phyloP scores from a whole-genome alignment of 2,888 invertebrate species.

The Eupithecia dodoneata region DNA sequence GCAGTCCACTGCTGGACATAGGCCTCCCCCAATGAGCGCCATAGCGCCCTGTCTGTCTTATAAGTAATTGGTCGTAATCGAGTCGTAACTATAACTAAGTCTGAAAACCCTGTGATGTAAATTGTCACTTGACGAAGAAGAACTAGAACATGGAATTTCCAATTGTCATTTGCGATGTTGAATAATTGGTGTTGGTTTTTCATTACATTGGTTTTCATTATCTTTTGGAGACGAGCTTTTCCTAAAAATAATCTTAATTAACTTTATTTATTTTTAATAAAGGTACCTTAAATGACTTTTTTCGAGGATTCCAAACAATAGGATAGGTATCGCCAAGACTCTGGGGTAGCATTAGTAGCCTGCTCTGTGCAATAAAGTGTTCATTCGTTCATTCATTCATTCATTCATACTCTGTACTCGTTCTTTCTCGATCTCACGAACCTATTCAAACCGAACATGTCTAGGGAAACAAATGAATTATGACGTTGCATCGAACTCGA shows the following conservation, averaged over 20 bases:
- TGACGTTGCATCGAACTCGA: background rate
- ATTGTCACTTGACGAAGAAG: background rate
- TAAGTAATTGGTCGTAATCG: background rate
- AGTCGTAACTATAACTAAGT: background rate
- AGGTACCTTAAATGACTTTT: background rate
- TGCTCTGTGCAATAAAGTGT: background rate
- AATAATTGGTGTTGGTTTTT: conserved; percentile 13
- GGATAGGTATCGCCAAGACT: background rate
- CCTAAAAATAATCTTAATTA: background rate
- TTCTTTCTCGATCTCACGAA: background rate
- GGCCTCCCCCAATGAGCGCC: no score
- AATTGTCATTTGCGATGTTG: conserved; percentile 2
- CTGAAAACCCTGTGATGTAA: background rate
- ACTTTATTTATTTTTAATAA: background rate
- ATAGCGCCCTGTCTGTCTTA: no score
- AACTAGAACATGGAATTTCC: background rate
- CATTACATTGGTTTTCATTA: background rate
- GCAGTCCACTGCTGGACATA: no score
- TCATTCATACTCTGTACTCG: no score
- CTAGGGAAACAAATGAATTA: background rate
- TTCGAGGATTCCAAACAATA: background rate
- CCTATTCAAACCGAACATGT: background rate
- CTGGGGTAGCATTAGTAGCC: background rate
- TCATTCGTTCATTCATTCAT: no score
- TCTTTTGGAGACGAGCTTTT: background rate